Evolutionary conservation across 2,888 invertebrate species (phyloP), one percentile per base, ranked within the genome.

Genomic region (Keiferia lycopersicella): DNA sequence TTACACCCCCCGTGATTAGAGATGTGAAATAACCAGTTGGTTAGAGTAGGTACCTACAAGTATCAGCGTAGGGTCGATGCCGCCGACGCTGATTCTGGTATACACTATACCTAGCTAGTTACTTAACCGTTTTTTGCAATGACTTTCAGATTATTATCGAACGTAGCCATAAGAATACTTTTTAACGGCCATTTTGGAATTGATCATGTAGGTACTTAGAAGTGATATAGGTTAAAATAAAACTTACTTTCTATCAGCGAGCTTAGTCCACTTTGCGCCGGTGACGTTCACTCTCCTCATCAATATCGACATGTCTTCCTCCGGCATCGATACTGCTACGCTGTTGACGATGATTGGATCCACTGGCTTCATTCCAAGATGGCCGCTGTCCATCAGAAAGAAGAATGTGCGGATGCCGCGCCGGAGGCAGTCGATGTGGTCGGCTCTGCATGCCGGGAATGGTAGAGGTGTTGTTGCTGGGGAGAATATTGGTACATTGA

Each of bases 391-490:
- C 91, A 91, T 91, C 38, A 91, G 78, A 67, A 88, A 84, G 71
- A 91, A 86, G 78, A 91, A 91, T 1, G 90, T 88, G 18, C 91
- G 76, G 10, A 91, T 66, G 1, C 88, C 86, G 1, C 88, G 83
- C 18, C 88, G 78, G 0, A 90, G 80, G 71, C 91, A 91, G 64
- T 84, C 83, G 62, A 91, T 73, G 69, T 88, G 75, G 65, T 86
- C 82, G 1, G 86, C 86, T 65, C 75, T 74, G 71, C 91, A 91
- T 22, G 83, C 63, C 0, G 91, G 91, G 67, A 91, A 91, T 1
- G 91, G 91, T 14, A 91, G 71, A 0, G 84, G 83, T 41, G 81
- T 71, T 8, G 71, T 67, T 30, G 73, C 80, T 86, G 77, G 75
- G 75, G 39, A 39, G 60, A 64, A 65, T 60, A 59, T n/a, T n/a